These are phyloP conservation scores for Habroteleia sp. DNA, from an alignment of 2,888 invertebrate genomes.

Conservation along the genomic window DNA sequence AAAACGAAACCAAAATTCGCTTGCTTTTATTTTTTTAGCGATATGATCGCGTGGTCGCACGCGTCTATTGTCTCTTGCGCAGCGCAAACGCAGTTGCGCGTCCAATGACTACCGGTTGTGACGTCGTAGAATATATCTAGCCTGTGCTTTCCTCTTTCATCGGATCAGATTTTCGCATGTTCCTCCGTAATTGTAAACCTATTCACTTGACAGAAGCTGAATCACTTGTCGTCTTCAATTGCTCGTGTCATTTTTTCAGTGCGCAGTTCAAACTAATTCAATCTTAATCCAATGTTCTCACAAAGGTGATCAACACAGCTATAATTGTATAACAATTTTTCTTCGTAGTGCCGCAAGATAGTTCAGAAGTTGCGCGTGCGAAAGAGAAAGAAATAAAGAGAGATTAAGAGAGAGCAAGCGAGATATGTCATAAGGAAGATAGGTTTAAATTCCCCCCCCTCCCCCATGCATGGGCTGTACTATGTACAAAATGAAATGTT, in stretches of 20 bases:
- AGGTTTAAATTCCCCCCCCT: slow-evolving; percentile 67
- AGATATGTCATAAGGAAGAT: slow-evolving; percentile 45
- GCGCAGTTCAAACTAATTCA: slow-evolving; percentile 11
- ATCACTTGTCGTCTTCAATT: slow-evolving; percentile 50
- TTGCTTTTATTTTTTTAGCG: too few relatives aligned
- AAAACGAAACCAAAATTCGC: too few relatives aligned
- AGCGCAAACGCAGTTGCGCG: slow-evolving; percentile 26
- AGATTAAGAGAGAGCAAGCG: slow-evolving; percentile 12
- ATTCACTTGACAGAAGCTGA: slow-evolving; percentile 18
- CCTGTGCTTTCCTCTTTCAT: slow-evolving; percentile 51
- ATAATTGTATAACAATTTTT: slow-evolving; percentile 34
- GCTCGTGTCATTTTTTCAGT: slow-evolving; percentile 50
- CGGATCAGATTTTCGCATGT: slow-evolving; percentile 46
- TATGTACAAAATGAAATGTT: slow-evolving; percentile 76
- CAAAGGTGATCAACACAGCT: slow-evolving; percentile 20
- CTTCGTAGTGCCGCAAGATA: slow-evolving; percentile 33
- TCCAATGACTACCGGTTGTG: slow-evolving; percentile 56
- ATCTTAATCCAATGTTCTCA: slow-evolving; percentile 11
- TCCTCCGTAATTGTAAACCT: slow-evolving; percentile 45
- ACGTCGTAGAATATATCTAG: slow-evolving; percentile 48
- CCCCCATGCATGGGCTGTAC: slow-evolving; percentile 69
- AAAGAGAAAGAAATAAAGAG: too few relatives aligned
- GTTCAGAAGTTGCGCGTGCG: slow-evolving; percentile 4
- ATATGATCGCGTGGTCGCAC: too few relatives aligned
- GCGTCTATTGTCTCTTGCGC: too few relatives aligned